phyloP scores from a whole-genome alignment of 2,888 invertebrate species.

The Hypomecis atomaria region DNA sequence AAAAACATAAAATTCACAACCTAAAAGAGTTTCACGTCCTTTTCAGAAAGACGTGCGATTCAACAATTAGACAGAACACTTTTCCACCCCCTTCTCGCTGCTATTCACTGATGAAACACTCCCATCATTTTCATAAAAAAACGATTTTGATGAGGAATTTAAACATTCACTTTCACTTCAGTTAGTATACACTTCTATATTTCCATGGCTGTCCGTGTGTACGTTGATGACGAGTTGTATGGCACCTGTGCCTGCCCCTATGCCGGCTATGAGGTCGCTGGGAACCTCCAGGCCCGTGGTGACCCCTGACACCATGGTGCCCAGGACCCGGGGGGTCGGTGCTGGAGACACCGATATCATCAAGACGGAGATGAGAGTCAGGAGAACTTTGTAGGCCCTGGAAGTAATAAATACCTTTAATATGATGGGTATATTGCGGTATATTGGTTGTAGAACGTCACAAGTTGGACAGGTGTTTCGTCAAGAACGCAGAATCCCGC shows the following conservation, averaged over 20 bases:
- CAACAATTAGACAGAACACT: too few species aligned
- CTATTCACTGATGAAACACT: background rate
- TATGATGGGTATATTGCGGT: background rate
- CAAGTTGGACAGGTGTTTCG: too few species aligned
- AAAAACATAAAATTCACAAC: too few species aligned
- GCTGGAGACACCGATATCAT: conserved; percentile 55
- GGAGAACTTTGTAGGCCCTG: conserved; percentile 61
- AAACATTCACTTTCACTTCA: conserved; percentile 5
- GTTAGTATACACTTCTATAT: conserved; percentile 74
- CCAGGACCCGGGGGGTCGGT: conserved; percentile 56
- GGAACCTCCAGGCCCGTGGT: conserved; percentile 76
- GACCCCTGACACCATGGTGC: conserved; percentile 60
- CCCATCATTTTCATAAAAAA: background rate
- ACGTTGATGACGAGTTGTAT: conserved; percentile 75
- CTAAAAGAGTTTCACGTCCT: too few species aligned
- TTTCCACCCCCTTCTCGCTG: too few species aligned
- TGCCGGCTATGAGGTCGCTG: conserved; percentile 63
- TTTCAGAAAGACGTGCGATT: too few species aligned
- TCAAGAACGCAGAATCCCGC: too few species aligned
- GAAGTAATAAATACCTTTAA: conserved; percentile 33
- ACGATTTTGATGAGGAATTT: background rate
- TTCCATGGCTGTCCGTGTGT: conserved; percentile 74
- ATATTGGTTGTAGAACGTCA: background rate
- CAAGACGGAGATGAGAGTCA: conserved; percentile 47
- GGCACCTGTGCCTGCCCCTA: conserved; percentile 64